Conservation (phyloP, 2,113 vertebrate species). For the Limanda limanda region DNA sequence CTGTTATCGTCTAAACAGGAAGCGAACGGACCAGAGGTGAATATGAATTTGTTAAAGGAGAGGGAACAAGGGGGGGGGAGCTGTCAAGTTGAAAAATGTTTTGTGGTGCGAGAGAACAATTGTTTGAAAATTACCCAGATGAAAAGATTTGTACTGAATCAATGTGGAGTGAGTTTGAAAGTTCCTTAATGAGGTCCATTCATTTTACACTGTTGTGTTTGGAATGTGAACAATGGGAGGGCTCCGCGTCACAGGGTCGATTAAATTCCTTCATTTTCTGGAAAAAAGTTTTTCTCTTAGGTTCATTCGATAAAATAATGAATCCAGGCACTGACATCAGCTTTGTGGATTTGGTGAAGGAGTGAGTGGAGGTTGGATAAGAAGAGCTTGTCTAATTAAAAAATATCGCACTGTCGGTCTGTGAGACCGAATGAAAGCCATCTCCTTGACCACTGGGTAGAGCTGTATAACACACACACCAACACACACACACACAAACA, state of each 20-base stretch:
- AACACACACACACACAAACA: not conserved
- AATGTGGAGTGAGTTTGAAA: conserved; percentile 12
- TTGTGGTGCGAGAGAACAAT: not conserved
- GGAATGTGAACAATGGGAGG: not conserved
- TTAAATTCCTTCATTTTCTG: not conserved
- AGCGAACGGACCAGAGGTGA: not conserved
- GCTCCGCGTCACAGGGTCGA: not conserved
- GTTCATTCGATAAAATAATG: not conserved
- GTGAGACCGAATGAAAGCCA: not conserved
- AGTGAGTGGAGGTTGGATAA: too few relatives aligned
- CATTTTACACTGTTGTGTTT: not conserved
- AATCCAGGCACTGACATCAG: not conserved
- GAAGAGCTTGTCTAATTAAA: too few relatives aligned
- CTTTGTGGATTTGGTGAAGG: too few relatives aligned
- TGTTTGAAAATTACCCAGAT: not conserved
- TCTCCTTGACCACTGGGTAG: not conserved
- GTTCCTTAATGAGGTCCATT: conserved; percentile 13
- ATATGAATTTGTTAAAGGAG: not conserved
- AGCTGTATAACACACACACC: not conserved
- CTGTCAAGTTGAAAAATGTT: not conserved
- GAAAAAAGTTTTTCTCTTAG: too few relatives aligned
- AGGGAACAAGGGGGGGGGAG: too few relatives aligned
- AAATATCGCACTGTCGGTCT: not conserved
- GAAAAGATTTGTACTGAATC: conserved; percentile 1
- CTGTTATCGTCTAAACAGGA: not conserved